Percentiles rank a stretch among this genome's conserved stretches.
Evolutionary conservation across 2,113 vertebrate genomes (phyloP).

Genomic region (Cavia porcellus): DNA sequence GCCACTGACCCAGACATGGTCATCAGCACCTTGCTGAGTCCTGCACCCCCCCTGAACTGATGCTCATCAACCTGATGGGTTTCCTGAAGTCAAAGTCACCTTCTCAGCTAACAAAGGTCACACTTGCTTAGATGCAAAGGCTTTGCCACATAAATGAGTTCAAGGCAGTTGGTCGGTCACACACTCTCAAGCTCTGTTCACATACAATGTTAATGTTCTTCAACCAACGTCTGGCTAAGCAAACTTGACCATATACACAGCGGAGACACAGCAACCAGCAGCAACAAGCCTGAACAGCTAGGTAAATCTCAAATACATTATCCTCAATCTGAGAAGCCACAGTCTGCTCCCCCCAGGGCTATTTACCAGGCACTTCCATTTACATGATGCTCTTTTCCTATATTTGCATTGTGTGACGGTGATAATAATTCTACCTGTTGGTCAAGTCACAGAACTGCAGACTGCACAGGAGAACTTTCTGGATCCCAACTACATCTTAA

Average conservation of each 20-base stretch:
- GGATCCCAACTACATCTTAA: neutral
- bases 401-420: neutral
- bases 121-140: neutral
- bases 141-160: neutral
- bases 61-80: neutral
- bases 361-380: neutral
- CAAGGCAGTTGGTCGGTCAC: neutral
- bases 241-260: neutral
- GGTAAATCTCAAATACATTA: too few relatives aligned
- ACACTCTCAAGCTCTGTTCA: neutral
- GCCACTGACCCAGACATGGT: neutral
- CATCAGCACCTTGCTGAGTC: neutral
- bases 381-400: neutral
- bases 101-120: neutral
- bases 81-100: neutral
- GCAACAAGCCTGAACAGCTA: neutral
- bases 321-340: neutral
- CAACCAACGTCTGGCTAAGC: neutral
- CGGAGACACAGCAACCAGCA: neutral
- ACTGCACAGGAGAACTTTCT: neutral
- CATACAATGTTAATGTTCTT: neutral
- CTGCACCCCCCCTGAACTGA: neutral
- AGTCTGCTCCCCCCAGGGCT: neutral
- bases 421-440: neutral
- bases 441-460: neutral